A percentile compares a stretch with the other conserved stretches of the same genome.
phyloP scores from a whole-genome alignment of 2,888 invertebrate species.

The Phyto melanocephala region DNA sequence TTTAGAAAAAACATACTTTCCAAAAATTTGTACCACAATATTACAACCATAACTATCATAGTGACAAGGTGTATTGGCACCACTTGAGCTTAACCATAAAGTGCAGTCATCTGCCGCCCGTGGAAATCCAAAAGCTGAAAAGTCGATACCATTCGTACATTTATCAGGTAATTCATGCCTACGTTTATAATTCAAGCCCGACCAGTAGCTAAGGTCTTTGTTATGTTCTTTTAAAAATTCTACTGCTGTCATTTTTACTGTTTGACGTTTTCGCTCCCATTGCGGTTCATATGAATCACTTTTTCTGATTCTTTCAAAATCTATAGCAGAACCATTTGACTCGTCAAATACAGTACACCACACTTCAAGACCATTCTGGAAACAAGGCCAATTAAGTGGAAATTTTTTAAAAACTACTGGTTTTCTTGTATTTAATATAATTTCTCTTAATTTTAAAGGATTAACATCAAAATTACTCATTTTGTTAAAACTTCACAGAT shows the following conservation, averaged over 20 bases:
- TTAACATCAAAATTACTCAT: constrained; percentile 6
- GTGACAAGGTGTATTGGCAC: constrained; percentile 96
- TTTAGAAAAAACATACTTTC: constrained; percentile 82
- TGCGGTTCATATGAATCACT: constrained; percentile 81
- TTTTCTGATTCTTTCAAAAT: constrained; percentile 71
- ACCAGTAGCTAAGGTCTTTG: constrained; percentile 71
- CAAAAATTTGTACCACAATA: constrained; percentile 92
- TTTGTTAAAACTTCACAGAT: not conserved
- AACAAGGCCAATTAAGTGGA: constrained; percentile 73
- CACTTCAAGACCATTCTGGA: constrained; percentile 69
- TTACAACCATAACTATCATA: constrained; percentile 97
- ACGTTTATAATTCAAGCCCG: constrained; percentile 74
- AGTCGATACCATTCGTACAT: constrained; percentile 80
- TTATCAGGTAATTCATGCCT: constrained; percentile 69
- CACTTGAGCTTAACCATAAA: constrained; percentile 92
- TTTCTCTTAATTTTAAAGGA: constrained; percentile 68
- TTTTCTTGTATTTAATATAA: constrained; percentile 74
- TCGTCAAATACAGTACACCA: constrained; percentile 73
- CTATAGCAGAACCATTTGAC: not conserved
- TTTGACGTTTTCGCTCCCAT: constrained; percentile 88
- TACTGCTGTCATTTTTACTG: constrained; percentile 81
- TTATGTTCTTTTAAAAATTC: constrained; percentile 81
- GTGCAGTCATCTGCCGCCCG: constrained; percentile 87
- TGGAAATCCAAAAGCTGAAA: constrained; percentile 86
- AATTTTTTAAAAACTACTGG: constrained; percentile 74